Evolutionary conservation across 2,797 vertebrate genomes (phyloP), one percentile per base, ranked within the genome.

Genomic region (Bovichtus diacanthus): DNA sequence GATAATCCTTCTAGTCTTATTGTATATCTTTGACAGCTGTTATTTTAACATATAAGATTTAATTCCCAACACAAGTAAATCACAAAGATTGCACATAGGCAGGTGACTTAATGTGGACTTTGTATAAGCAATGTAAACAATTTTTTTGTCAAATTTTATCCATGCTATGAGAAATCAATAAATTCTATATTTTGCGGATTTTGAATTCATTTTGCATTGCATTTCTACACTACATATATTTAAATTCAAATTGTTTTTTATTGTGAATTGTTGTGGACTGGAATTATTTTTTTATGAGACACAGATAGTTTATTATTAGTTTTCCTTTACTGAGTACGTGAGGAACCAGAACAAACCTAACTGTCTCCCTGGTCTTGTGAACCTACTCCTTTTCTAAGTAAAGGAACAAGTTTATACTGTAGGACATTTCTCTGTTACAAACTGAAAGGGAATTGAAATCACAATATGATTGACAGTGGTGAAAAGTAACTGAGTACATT

Each of bases 91-190:
- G 23, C 15, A 46, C 27, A 60, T 65, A 60, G 23, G 64, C 56
- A 29, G 29, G 3, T 41, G 29, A 61, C 8, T 53, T 29, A 36
- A 23, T 18, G 23, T 18, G 7, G 39, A 67, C 54, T 63, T 44
- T 70, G n/a, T 27, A 46, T 63, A 27, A 64, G 31, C 18, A 23
- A 64, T 53, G 23, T 31, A 21, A 23, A 53, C 25, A 8, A 11
- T 60, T 21, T 67, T 34, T 69, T 46, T 54, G 27, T 61, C 10
- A 55, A 70, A 58, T 77, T 19, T 13, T 68, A 69, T 9, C 15
- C 13, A 59, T 38, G 3, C 21, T 70, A n/a, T 34, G 8, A 68
- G 29, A 78, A 70, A 78, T 78, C 55, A 78, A 59, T 84, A 66
- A 10, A 80, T 47, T 10, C 44, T 25, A 61, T 67, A 63, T 23